Evolutionary conservation across 1,140 invertebrate genomes (phyloP).

Genomic region (Brachionus paranguensis): DNA sequence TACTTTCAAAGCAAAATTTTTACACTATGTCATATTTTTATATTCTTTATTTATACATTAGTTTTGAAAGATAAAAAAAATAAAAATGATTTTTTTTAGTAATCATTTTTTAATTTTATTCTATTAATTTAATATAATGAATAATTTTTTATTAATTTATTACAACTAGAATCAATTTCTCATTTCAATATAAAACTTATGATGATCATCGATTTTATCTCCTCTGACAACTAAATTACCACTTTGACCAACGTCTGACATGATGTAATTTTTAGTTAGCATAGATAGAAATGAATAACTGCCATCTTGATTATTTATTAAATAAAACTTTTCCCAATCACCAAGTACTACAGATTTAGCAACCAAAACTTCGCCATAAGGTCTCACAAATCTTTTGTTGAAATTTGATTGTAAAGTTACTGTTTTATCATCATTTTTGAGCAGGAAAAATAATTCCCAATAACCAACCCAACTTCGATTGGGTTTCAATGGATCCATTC

Average conservation of each 20-base stretch:
- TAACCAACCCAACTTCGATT: background rate
- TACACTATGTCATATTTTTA: too few relatives aligned
- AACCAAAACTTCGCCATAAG: too few relatives aligned
- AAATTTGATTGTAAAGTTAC: background rate
- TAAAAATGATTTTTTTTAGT: too few relatives aligned
- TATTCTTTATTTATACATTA: too few relatives aligned
- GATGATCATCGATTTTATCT: background rate
- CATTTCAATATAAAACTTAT: background rate
- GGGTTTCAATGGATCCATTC: background rate
- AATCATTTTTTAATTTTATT: too few relatives aligned
- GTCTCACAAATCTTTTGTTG: background rate
- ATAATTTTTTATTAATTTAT: too few relatives aligned
- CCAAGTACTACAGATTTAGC: too few relatives aligned
- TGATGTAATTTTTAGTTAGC: background rate
- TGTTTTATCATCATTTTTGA: background rate
- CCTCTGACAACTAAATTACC: background rate
- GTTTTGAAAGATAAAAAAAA: too few relatives aligned
- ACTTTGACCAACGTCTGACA: background rate
- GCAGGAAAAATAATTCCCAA: background rate
- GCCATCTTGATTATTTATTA: background rate
- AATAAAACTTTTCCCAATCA: background rate
- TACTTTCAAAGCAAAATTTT: too few relatives aligned
- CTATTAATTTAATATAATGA: too few relatives aligned
- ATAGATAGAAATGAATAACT: background rate
- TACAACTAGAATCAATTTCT: too few relatives aligned